phyloP scores from a whole-genome alignment of 2,113 vertebrate genomes.

The Brachirus orientalis region DNA sequence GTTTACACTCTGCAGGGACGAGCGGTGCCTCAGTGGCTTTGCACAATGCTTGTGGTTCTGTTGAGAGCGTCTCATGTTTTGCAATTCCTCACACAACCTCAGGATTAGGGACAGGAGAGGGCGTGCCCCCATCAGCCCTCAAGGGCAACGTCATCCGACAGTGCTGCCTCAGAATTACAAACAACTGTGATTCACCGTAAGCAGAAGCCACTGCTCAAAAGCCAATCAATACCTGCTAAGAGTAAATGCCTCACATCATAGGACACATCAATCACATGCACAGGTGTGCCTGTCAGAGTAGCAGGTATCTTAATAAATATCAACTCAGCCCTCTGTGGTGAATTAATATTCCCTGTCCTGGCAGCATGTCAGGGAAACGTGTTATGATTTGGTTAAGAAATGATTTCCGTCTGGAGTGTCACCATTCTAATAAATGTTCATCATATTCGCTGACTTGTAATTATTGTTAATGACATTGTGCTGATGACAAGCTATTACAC shows the following conservation, averaged over 20 bases:
- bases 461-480: slow-evolving; percentile 66
- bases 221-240: slow-evolving; percentile 39
- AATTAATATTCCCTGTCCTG: slow-evolving; percentile 53
- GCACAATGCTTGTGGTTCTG: background rate
- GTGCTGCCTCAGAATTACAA: slow-evolving; percentile 41
- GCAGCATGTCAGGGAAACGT: slow-evolving; percentile 38
- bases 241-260: slow-evolving; percentile 27
- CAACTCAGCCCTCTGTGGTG: slow-evolving; percentile 28
- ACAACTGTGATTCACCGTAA: slow-evolving; percentile 16
- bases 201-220: slow-evolving; percentile 35
- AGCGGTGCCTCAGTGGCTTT: background rate
- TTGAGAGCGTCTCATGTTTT: slow-evolving; percentile 32
- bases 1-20: slow-evolving; percentile 42
- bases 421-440: slow-evolving; percentile 58
- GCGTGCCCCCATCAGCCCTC: slow-evolving; percentile 47
- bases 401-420: slow-evolving; percentile 58
- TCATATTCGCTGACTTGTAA: slow-evolving; percentile 68
- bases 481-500: slow-evolving; percentile 63
- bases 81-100: slow-evolving; percentile 53
- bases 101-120: slow-evolving; percentile 47
- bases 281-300: slow-evolving; percentile 52
- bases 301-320: slow-evolving; percentile 50
- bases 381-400: slow-evolving; percentile 60
- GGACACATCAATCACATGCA: slow-evolving; percentile 52
- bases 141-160: slow-evolving; percentile 49